phyloP scores from a whole-genome alignment of 2,113 vertebrate species.

The Dolichotis patagonum region DNA sequence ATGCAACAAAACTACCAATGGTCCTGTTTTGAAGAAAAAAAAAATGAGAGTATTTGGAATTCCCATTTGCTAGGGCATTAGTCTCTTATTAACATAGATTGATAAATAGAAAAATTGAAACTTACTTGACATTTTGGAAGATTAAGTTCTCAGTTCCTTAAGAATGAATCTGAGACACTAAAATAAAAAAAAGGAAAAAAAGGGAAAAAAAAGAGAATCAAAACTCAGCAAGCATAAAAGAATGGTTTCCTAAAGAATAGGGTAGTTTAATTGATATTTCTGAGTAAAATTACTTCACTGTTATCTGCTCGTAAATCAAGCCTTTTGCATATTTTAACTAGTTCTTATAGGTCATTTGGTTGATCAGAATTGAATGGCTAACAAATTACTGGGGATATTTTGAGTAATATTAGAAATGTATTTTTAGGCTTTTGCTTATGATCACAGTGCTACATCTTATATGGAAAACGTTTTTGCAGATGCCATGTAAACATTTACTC shows the following conservation, averaged over 20 bases:
- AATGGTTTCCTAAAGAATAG: constrained; percentile 69
- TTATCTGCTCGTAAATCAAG: constrained; percentile 63
- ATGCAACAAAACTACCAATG: constrained; percentile 85
- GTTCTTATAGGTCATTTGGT: constrained; percentile 41
- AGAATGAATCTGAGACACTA: constrained; percentile 89
- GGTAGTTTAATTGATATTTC: constrained; percentile 52
- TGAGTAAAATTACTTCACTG: constrained; percentile 70
- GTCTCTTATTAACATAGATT: constrained; percentile 81
- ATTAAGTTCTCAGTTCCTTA: constrained; percentile 88
- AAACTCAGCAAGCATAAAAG: constrained; percentile 74
- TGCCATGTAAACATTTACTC: constrained; percentile 60
- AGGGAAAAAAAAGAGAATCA: constrained; percentile 83
- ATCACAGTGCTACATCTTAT: constrained; percentile 34
- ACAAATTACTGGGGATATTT: constrained; percentile 60
- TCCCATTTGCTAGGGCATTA: constrained; percentile 83
- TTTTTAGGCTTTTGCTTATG: constrained; percentile 46
- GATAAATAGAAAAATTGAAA: constrained; percentile 83
- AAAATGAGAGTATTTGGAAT: constrained; percentile 84
- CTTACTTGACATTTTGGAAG: constrained; percentile 94
- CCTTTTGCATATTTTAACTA: constrained; percentile 65
- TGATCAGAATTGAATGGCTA: constrained; percentile 64
- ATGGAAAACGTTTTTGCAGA: constrained; percentile 65
- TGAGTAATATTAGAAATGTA: constrained; percentile 53
- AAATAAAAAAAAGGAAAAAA: constrained; percentile 83
- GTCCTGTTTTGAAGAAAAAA: constrained; percentile 83